phyloP scores from a whole-genome alignment of 2,113 vertebrate species.

The Corythoichthys haematopterus region DNA sequence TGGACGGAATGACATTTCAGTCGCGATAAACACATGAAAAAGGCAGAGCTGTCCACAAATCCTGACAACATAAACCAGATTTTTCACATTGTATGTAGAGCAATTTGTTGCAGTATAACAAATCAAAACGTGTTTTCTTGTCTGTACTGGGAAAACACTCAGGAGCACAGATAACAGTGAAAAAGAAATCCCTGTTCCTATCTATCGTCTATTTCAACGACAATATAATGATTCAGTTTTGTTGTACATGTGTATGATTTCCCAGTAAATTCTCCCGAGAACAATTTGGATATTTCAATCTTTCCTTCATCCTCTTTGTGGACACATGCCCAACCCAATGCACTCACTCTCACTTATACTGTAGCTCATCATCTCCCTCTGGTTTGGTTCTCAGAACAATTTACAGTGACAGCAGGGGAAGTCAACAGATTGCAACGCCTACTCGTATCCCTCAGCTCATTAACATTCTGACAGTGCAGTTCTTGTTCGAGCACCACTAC shows the following conservation, averaged over 20 bases:
- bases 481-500: not conserved
- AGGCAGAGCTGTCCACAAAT: not conserved
- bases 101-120: not conserved
- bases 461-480: conserved; percentile 19
- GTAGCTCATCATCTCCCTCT: not conserved
- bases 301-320: conserved; percentile 14
- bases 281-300: conserved; percentile 12
- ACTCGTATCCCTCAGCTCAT: conserved; percentile 27
- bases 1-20: not conserved
- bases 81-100: not conserved
- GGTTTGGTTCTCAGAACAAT: conserved; percentile 18
- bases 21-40: not conserved
- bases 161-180: not conserved
- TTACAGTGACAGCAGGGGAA: conserved; percentile 20
- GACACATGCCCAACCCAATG: conserved; percentile 16
- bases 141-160: not conserved
- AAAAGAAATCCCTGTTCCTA: not conserved
- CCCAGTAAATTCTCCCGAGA: not conserved
- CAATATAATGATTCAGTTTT: not conserved
- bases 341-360: not conserved
- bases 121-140: not conserved
- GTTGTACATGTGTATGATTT: not conserved
- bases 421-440: conserved; percentile 23
- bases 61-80: not conserved
- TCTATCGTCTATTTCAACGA: not conserved